Evolutionary conservation across 2,797 vertebrate genomes (phyloP).

Genomic region (Acrossocheilus wenchowensis): DNA sequence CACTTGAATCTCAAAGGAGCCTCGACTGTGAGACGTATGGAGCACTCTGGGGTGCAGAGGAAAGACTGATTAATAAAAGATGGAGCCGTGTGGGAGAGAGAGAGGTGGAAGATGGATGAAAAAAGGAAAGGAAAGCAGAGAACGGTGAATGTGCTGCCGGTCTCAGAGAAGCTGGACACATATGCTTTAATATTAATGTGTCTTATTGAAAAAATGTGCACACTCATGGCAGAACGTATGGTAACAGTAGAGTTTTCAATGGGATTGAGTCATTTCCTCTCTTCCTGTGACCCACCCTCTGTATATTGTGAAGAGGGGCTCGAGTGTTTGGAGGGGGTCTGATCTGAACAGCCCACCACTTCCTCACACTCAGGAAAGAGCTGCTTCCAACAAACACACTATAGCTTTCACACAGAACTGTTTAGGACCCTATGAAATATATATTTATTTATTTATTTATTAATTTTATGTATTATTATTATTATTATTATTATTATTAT

Average conservation of each 20-base stretch:
- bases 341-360: conserved; percentile 9
- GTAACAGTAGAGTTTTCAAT: conserved; percentile 20
- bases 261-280: conserved; percentile 39
- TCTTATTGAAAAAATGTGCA: neutral
- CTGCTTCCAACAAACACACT: conserved; percentile 4
- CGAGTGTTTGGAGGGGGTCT: neutral
- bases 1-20: conserved; percentile 53
- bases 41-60: conserved; percentile 11
- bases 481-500: too few species aligned
- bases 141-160: neutral
- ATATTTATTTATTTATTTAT: neutral
- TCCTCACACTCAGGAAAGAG: conserved; percentile 27
- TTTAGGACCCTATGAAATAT: neutral
- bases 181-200: neutral
- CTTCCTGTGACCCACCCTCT: conserved; percentile 28
- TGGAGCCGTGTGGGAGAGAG: conserved; percentile 47
- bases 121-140: neutral
- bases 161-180: neutral
- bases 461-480: too few species aligned
- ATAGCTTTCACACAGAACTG: neutral
- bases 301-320: conserved; percentile 11
- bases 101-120: conserved; percentile 7
- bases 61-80: conserved; percentile 58
- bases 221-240: neutral
- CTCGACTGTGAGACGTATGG: neutral